Evolutionary conservation across 1,140 invertebrate species (phyloP).

Genomic region (Pseudomyrmex gracilis): DNA sequence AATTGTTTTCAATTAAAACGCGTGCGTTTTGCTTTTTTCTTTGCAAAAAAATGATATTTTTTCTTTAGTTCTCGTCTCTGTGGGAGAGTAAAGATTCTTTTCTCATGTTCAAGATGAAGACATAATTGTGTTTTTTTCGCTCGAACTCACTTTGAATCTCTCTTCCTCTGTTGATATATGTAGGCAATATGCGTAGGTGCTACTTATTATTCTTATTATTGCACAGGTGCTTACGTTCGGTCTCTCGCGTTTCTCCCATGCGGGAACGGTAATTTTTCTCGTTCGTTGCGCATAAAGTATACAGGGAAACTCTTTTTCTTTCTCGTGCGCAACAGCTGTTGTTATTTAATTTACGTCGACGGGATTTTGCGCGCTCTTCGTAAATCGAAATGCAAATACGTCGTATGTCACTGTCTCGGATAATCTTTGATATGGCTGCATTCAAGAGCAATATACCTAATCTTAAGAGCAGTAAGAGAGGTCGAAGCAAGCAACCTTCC

Average conservation of each 20-base stretch:
- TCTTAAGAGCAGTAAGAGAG: constrained; percentile 47
- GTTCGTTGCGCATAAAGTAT: constrained; percentile 39
- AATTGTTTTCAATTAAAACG: no score
- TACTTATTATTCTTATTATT: constrained; percentile 16
- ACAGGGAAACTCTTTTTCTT: background rate
- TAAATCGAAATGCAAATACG: constrained; percentile 59
- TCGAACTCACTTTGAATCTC: background rate
- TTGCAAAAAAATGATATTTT: no score
- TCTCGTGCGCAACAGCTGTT: constrained; percentile 22
- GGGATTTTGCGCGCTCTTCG: constrained; percentile 48
- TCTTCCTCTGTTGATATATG: background rate
- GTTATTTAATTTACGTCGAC: constrained; percentile 58
- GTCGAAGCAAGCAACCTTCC: constrained; percentile 28
- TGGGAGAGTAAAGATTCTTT: no score
- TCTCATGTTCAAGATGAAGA: background rate
- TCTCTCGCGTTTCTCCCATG: background rate
- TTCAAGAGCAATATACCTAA: constrained; percentile 18
- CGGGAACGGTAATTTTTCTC: constrained; percentile 20
- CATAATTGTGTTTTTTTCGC: background rate
- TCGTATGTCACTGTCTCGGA: constrained; percentile 56
- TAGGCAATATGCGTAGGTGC: background rate
- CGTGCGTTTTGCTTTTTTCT: no score
- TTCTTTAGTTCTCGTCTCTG: no score
- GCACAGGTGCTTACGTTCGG: background rate
- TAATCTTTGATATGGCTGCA: constrained; percentile 56